Evolutionary conservation across 1,140 invertebrate genomes (phyloP).

Genomic region (Oncopeltus fasciatus): DNA sequence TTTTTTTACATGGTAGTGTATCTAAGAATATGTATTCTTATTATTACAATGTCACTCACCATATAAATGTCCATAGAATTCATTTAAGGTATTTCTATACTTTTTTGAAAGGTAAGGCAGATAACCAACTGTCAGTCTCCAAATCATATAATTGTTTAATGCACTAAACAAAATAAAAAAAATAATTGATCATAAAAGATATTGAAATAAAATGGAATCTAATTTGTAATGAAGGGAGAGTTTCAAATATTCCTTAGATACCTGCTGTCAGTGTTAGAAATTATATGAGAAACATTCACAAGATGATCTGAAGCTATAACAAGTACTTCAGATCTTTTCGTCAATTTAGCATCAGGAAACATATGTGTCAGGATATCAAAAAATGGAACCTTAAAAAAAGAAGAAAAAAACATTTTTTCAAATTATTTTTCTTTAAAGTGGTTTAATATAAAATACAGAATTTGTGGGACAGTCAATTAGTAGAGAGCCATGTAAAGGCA

Average conservation of each 20-base stretch:
- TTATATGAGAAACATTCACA: slow-evolving; percentile 35
- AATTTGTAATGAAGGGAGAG: neutral
- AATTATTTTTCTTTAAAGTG: too few relatives aligned
- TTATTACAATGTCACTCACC: slow-evolving; percentile 30
- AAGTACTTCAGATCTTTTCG: slow-evolving; percentile 37
- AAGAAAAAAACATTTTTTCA: too few relatives aligned
- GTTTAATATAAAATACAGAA: too few relatives aligned
- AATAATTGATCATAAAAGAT: slow-evolving; percentile 1
- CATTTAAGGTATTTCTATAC: slow-evolving; percentile 35
- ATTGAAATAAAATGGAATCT: slow-evolving; percentile 2
- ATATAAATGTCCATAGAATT: slow-evolving; percentile 35
- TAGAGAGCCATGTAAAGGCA: too few relatives aligned
- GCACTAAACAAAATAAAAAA: slow-evolving; percentile 29
- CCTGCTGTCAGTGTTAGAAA: slow-evolving; percentile 39
- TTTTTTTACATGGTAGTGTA: too few relatives aligned
- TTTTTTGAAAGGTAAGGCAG: slow-evolving; percentile 40
- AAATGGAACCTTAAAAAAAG: slow-evolving; percentile 41
- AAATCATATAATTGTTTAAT: slow-evolving; percentile 46
- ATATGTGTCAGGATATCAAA: slow-evolving; percentile 37
- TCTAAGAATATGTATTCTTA: too few relatives aligned
- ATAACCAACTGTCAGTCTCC: slow-evolving; percentile 39
- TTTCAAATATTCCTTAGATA: slow-evolving; percentile 23
- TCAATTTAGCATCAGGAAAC: slow-evolving; percentile 36
- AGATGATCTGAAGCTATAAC: slow-evolving; percentile 39
- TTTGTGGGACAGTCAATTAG: too few relatives aligned